A percentile compares a stretch with the other conserved stretches of the same genome.
Conservation (phyloP, 2,888 invertebrate genomes). For the Hemaris fuciformis region DNA sequence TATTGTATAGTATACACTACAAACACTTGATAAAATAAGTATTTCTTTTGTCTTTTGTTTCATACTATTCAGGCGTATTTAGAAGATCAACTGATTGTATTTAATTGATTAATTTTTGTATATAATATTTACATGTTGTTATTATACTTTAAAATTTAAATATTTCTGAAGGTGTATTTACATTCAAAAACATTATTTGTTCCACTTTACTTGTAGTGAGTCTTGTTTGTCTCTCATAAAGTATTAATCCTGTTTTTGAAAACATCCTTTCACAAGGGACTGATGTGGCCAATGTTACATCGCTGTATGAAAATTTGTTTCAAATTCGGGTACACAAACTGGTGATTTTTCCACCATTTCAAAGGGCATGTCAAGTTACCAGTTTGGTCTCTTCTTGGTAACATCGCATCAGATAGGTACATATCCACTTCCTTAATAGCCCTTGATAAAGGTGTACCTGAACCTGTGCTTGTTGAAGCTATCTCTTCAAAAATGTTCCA, state of each 20-base stretch:
- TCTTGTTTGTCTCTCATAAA: not conserved
- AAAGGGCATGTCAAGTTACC: slow-evolving; percentile 23
- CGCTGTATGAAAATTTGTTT: slow-evolving; percentile 12
- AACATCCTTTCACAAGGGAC: not conserved
- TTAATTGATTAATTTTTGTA: not conserved
- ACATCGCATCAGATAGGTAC: slow-evolving; percentile 22
- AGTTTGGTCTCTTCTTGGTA: slow-evolving; percentile 18
- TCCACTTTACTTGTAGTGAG: not conserved
- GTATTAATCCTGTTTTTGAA: not conserved
- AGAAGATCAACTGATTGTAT: no score
- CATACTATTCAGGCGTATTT: no score
- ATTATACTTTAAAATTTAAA: not conserved
- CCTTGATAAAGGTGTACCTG: slow-evolving; percentile 24
- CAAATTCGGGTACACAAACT: slow-evolving; percentile 24
- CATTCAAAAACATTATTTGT: not conserved
- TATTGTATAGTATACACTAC: no score
- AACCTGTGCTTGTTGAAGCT: slow-evolving; percentile 4
- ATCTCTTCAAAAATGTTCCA: slow-evolving; percentile 24
- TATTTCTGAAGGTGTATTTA: not conserved
- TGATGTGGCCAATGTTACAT: slow-evolving; percentile 16
- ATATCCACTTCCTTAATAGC: slow-evolving; percentile 28
- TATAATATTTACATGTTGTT: not conserved
- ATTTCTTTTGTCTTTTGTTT: not conserved
- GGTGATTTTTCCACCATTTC: slow-evolving; percentile 27
- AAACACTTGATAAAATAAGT: no score